phyloP scores from a whole-genome alignment of 2,888 invertebrate genomes.

The Pherbina coryleti region DNA sequence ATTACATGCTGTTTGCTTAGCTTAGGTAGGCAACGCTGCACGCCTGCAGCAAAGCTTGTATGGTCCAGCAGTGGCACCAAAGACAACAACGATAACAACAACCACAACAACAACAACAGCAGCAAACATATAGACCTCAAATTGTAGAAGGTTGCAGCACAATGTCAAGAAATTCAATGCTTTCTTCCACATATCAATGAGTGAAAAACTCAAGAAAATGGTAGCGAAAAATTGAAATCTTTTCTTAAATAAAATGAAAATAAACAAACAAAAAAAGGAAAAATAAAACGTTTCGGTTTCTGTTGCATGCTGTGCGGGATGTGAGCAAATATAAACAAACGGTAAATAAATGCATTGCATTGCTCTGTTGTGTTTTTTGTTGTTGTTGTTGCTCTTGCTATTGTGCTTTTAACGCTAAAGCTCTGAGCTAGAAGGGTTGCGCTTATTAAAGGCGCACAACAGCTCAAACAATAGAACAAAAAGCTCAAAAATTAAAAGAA shows the following conservation, averaged over 20 bases:
- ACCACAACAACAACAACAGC: neutral
- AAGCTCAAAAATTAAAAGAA: neutral
- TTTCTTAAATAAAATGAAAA: slow-evolving; percentile 4
- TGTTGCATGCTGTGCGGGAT: neutral
- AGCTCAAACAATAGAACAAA: no score
- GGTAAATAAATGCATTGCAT: slow-evolving; percentile 18
- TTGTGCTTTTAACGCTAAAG: neutral
- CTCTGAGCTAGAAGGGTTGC: neutral
- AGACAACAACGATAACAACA: neutral
- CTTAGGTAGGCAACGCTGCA: neutral
- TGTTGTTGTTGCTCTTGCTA: slow-evolving; percentile 4
- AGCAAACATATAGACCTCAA: slow-evolving; percentile 7
- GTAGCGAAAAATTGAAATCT: slow-evolving; percentile 26
- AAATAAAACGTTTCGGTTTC: neutral
- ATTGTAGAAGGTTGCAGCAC: slow-evolving; percentile 6
- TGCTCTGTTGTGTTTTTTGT: neutral
- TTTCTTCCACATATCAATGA: slow-evolving; percentile 10
- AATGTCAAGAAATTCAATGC: slow-evolving; percentile 33
- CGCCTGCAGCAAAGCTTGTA: neutral
- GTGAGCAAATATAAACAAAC: slow-evolving; percentile 27
- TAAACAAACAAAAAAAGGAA: neutral
- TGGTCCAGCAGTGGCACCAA: neutral
- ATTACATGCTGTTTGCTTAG: slow-evolving; percentile 26
- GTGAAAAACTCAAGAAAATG: neutral
- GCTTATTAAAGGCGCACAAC: no score